Conservation (phyloP, 2,797 vertebrate species). For the Glyptemys insculpta region DNA sequence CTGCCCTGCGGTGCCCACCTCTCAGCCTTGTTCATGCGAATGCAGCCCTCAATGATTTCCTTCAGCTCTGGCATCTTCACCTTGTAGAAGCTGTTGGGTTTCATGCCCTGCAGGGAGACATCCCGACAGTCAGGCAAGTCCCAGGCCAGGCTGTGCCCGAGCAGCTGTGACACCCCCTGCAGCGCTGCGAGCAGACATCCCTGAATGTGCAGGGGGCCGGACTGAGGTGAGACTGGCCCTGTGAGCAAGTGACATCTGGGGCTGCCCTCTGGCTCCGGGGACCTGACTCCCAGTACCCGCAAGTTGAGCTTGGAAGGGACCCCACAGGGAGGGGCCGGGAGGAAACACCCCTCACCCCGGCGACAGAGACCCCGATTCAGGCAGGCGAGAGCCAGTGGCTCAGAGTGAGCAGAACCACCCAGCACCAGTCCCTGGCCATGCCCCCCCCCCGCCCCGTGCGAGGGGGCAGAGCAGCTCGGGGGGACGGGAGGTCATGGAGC, state of each 20-base stretch:
- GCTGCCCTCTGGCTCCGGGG: background rate
- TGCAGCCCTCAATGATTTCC: slow-evolving; percentile 98
- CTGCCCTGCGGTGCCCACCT: slow-evolving; percentile 81
- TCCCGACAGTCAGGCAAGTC: background rate
- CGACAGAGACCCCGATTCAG: background rate
- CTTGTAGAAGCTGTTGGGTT: slow-evolving; percentile 98
- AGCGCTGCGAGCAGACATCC: no score
- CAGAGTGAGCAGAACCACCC: background rate
- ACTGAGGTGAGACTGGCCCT: background rate
- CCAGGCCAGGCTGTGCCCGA: background rate
- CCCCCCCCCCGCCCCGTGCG: background rate
- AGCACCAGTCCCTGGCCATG: background rate
- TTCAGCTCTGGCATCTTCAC: slow-evolving; percentile 97
- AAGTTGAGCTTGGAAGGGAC: background rate
- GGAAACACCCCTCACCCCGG: background rate
- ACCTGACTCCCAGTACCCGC: background rate
- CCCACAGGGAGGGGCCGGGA: background rate
- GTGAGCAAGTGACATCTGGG: background rate
- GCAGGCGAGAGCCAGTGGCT: background rate
- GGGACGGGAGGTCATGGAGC: background rate
- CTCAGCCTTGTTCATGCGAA: slow-evolving; percentile 95
- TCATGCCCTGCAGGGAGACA: slow-evolving; percentile 88
- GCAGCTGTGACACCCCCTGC: background rate
- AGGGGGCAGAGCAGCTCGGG: background rate
- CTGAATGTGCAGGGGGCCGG: background rate